Conservation (phyloP, 2,113 vertebrate species). For the Notothenia rossii region DNA sequence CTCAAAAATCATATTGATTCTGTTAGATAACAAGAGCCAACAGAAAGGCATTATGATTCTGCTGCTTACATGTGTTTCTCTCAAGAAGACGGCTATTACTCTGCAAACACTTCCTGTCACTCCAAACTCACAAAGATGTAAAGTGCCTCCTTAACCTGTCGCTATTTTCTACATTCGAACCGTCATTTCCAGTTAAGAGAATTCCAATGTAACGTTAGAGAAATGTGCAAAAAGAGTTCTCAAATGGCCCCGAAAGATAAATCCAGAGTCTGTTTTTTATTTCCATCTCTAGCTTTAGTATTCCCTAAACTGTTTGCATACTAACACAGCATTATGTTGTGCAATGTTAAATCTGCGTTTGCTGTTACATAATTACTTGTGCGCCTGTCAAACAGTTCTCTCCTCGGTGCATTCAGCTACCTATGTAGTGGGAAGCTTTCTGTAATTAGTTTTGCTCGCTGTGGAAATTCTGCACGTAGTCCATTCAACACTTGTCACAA, state of each 20-base stretch:
- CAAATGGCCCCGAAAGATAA: not conserved
- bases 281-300: not conserved
- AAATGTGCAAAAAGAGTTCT: conserved; percentile 1
- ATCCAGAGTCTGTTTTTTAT: too few species aligned
- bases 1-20: conserved; percentile 59
- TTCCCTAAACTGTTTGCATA: not conserved
- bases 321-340: not conserved
- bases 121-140: conserved; percentile 40
- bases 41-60: conserved; percentile 38
- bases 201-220: conserved; percentile 34
- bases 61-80: conserved; percentile 16
- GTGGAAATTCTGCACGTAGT: conserved; percentile 8
- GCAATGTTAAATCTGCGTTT: conserved; percentile 2
- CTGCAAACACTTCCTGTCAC: conserved; percentile 32
- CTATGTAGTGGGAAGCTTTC: conserved; percentile 1
- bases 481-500: conserved; percentile 41
- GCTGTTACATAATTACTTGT: conserved; percentile 17
- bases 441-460: conserved; percentile 45
- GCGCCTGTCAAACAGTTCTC: conserved; percentile 20
- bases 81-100: conserved; percentile 49
- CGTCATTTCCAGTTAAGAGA: conserved; percentile 9
- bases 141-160: conserved; percentile 54
- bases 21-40: conserved; percentile 26
- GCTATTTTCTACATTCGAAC: conserved; percentile 40
- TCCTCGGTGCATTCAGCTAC: conserved; percentile 5